phyloP scores from a whole-genome alignment of 2,888 invertebrate genomes.

The Caenorhabditis sp. region DNA sequence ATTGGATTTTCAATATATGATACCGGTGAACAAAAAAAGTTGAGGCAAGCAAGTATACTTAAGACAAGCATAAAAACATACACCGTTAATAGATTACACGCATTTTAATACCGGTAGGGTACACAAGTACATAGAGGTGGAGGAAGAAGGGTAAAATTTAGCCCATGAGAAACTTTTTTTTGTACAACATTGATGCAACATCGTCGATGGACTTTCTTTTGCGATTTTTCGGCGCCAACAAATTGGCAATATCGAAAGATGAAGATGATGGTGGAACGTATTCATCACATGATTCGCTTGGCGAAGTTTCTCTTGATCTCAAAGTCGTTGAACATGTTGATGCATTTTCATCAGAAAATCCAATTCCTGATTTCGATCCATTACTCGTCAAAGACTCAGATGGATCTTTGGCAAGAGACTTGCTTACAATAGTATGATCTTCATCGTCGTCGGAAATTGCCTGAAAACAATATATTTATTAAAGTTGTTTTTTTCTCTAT shows the following conservation, averaged over 20 bases:
- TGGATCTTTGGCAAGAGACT: slow-evolving; percentile 1
- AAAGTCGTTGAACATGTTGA: neutral
- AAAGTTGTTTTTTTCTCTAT: no score
- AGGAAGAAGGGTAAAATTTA: neutral
- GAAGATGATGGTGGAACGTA: neutral
- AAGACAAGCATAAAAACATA: no score
- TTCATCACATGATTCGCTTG: neutral
- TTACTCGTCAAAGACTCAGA: slow-evolving; percentile 18
- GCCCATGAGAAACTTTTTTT: slow-evolving; percentile 5
- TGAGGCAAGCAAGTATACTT: no score
- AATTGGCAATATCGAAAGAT: neutral
- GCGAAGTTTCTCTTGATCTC: neutral
- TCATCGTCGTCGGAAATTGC: neutral
- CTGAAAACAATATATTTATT: neutral
- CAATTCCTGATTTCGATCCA: slow-evolving; percentile 47
- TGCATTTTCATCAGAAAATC: slow-evolving; percentile 27
- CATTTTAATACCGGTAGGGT: no score
- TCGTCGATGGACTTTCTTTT: slow-evolving; percentile 39
- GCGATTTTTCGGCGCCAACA: neutral
- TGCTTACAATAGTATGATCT: neutral
- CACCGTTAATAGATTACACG: no score
- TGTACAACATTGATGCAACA: slow-evolving; percentile 20
- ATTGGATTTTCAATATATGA: no score
- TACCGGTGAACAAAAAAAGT: no score
- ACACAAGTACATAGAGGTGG: no score